Base-by-base conservation (phyloP, 2,797 vertebrate species). In the Antrozous pallidus region DNA sequence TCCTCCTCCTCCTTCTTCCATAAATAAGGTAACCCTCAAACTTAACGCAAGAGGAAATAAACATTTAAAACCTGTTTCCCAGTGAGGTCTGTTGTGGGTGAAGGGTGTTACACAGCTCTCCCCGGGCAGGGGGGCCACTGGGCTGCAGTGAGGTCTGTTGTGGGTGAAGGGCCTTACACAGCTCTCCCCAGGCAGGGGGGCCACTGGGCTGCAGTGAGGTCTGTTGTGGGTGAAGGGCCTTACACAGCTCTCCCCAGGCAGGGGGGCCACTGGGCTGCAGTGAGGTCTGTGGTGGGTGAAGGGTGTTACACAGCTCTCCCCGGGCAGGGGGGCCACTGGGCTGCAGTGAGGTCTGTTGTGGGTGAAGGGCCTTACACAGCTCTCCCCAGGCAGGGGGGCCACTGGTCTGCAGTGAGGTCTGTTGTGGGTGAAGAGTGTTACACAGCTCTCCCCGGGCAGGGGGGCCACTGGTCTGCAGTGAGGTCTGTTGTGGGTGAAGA, bases 1-100 rank as follows among this genome's bases (percentile, higher is more conserved):
- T 97, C 69, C 91, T 97, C 69, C 91, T n/a, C n/a, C n/a, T 97
- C 45, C 74, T 94, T n/a, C 78, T 94, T 69, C 86, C 85, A 63
- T 92, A 95, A 94, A 96, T 86, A 97, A 97, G 65, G 86, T 95
- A 93, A 96, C 87, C 91, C 81, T 75, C 63, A 96, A 94, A 79
- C 49, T 12, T 61, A 58, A 28, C 69, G 16, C 56, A 83, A 80
- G 12, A 73, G 63, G 16, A 95, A 94, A 93, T 91, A 93, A 94
- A 83, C 79, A 63, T 10, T 89, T 84, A 47, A 36, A 61, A 31
- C 45, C 36, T 70, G 77, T 31, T 87, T 16, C 67, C 31, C 36
- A 54, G 63, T 12, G 1, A 88, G 40, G 70, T 74, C 24, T 28
- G 6, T 78, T 69, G 61, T 16, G 11, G 51, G 38, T 63, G 2